A percentile compares a stretch with the other conserved stretches of the same genome.
These are phyloP conservation scores for Thrips palmi DNA, from an alignment of 1,140 invertebrate species.

Conservation along the genomic window DNA sequence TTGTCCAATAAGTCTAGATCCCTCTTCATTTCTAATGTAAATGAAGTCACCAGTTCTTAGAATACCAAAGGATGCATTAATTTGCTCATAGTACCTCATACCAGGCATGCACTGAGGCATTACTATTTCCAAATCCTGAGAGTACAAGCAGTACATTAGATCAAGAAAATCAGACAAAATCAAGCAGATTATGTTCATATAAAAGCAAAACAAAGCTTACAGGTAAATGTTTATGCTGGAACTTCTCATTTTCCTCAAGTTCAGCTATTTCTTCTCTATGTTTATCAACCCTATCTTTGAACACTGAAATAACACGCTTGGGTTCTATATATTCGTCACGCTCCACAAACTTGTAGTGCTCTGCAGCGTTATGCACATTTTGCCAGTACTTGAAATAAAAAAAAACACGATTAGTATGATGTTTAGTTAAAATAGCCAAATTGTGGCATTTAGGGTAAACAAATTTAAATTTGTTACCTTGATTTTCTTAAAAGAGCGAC, in stretches of 20 bases:
- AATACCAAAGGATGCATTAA: constrained; percentile 62
- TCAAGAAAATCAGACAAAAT: not conserved
- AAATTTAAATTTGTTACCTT: constrained; percentile 35
- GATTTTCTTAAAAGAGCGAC: constrained; percentile 83
- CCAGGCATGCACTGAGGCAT: constrained; percentile 22
- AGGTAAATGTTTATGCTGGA: constrained; percentile 62
- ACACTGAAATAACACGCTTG: constrained; percentile 80
- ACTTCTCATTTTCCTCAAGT: constrained; percentile 57
- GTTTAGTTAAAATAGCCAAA: not conserved
- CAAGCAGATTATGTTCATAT: constrained; percentile 3
- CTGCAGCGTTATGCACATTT: constrained; percentile 37
- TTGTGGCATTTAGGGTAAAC: constrained; percentile 1
- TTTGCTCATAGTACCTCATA: constrained; percentile 81
- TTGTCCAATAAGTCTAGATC: constrained; percentile 35
- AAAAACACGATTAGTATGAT: not conserved
- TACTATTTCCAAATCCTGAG: too few species aligned
- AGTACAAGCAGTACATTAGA: not conserved
- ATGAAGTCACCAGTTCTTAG: constrained; percentile 87
- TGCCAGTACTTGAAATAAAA: constrained; percentile 40
- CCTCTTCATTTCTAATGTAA: constrained; percentile 72
- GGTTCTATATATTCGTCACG: constrained; percentile 60
- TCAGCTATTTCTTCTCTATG: constrained; percentile 80
- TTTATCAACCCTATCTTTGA: constrained; percentile 75
- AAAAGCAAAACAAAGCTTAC: constrained; percentile 12
- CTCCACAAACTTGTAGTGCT: constrained; percentile 39